A percentile compares a stretch with the other conserved stretches of the same genome.
phyloP scores from a whole-genome alignment of 2,113 vertebrate species.

The Salvelinus alpinus region DNA sequence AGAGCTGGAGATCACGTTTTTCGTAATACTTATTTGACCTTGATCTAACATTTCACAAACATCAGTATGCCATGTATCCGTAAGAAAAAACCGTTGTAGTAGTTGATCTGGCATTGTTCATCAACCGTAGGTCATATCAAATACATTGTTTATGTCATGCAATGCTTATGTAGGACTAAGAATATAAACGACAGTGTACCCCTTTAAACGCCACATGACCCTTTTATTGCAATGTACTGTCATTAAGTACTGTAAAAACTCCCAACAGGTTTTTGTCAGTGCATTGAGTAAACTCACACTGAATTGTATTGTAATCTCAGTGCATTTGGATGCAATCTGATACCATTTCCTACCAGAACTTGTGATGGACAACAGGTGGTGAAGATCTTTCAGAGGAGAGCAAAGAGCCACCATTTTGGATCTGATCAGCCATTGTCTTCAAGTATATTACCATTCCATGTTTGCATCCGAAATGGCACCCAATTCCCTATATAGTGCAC shows the following conservation, averaged over 20 bases:
- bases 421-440: too few species aligned
- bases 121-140: neutral
- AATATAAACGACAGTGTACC: neutral
- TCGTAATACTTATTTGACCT: neutral
- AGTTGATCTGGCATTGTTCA: constrained; percentile 16
- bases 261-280: neutral
- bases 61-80: neutral
- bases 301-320: constrained; percentile 18
- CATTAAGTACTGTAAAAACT: neutral
- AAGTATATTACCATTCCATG: too few species aligned
- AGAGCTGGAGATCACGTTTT: neutral
- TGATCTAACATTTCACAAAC: constrained; percentile 3
- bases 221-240: neutral
- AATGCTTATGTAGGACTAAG: neutral
- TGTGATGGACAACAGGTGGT: constrained; percentile 49
- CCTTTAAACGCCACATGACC: neutral
- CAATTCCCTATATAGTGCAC: too few species aligned
- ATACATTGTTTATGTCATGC: neutral
- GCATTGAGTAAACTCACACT: neutral
- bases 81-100: constrained; percentile 8
- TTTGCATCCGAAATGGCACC: too few species aligned
- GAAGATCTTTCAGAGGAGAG: neutral
- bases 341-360: constrained; percentile 35
- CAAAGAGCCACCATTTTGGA: neutral
- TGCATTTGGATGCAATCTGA: constrained; percentile 42